Conservation (phyloP, 1,140 invertebrate genomes). For the Heliothis subflexa region DNA sequence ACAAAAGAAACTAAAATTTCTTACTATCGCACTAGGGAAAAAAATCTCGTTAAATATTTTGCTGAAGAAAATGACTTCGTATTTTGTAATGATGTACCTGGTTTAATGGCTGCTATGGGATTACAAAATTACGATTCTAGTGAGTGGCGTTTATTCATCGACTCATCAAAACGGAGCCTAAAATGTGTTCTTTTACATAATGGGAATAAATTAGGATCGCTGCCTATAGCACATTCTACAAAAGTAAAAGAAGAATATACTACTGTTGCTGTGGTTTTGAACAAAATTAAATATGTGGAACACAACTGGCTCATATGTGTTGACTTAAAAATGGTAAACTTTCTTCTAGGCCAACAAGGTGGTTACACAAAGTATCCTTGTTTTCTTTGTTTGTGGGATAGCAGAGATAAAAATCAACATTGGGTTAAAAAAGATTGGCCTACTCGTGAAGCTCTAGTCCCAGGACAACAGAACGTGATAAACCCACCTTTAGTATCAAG, state of each 20-base stretch:
- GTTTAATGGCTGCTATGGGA: not conserved
- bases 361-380: slow-evolving; percentile 15
- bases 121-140: not conserved
- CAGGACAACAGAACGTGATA: not conserved
- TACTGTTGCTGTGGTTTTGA: not conserved
- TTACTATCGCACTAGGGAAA: slow-evolving; percentile 17
- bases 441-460: not conserved
- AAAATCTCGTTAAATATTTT: slow-evolving; percentile 11
- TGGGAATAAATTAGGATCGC: not conserved
- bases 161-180: slow-evolving; percentile 7
- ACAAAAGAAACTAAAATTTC: not conserved
- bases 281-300: not conserved
- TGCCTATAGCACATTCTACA: slow-evolving; percentile 14
- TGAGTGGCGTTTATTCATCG: slow-evolving; percentile 29
- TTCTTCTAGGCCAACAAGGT: slow-evolving; percentile 21
- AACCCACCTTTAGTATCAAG: not conserved
- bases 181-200: slow-evolving; percentile 27
- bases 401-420: slow-evolving; percentile 10
- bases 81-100: slow-evolving; percentile 21
- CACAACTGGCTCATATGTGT: slow-evolving; percentile 12
- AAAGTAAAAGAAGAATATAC: slow-evolving; percentile 2
- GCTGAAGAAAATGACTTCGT: slow-evolving; percentile 1
- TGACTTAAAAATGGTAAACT: slow-evolving; percentile 35
- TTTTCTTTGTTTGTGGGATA: slow-evolving; percentile 20
- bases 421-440: slow-evolving; percentile 7